phyloP scores from a whole-genome alignment of 2,797 vertebrate species.

The Manis crassicaudata region DNA sequence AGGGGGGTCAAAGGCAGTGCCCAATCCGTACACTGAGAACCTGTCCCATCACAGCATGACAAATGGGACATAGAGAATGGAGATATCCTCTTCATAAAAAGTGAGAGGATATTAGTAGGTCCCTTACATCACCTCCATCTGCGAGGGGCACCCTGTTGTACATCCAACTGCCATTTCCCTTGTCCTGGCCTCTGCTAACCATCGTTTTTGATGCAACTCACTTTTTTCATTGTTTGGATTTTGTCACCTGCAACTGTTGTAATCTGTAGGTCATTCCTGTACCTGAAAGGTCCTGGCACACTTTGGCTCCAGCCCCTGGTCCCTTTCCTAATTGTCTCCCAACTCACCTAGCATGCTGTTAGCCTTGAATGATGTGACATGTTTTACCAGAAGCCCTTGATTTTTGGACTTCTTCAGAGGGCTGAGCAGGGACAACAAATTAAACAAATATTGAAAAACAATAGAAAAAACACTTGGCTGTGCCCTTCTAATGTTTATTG shows the following conservation, averaged over 20 bases:
- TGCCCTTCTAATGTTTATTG: conserved; percentile 59
- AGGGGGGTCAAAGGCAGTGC: not conserved
- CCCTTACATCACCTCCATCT: no score
- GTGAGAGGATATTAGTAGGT: not conserved
- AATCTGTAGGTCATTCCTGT: not conserved
- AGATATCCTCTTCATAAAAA: not conserved
- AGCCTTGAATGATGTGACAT: not conserved
- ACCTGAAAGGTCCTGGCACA: not conserved
- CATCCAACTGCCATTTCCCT: not conserved
- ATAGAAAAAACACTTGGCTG: conserved; percentile 52
- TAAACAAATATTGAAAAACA: conserved; percentile 68
- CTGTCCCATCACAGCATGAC: no score
- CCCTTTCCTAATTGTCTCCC: not conserved
- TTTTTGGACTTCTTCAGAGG: not conserved
- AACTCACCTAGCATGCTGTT: accelerated
- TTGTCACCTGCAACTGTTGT: not conserved
- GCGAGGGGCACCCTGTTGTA: not conserved
- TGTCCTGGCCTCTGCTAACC: not conserved
- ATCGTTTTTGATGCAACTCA: not conserved
- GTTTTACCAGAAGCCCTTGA: not conserved
- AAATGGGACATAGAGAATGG: not conserved
- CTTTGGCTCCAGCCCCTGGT: not conserved
- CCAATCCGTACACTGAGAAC: not conserved
- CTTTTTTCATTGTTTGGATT: not conserved
- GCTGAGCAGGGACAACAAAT: not conserved